Evolutionary conservation across 2,888 invertebrate species (phyloP).

Genomic region (Eupsilia transversa): DNA sequence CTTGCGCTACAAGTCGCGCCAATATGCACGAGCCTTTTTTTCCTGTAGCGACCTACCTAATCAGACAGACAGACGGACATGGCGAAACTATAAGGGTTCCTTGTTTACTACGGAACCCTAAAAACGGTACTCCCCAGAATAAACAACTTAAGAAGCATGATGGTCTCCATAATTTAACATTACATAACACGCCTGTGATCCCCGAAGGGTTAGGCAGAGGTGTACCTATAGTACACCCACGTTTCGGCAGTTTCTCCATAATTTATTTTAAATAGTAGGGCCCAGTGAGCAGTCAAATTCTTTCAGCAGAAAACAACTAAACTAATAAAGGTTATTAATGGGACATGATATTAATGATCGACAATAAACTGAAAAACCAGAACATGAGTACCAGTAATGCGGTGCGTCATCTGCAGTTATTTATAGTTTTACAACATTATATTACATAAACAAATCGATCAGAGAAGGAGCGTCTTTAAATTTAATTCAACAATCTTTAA

Average conservation of each 20-base stretch:
- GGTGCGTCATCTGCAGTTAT: conserved; percentile 41
- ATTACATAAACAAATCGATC: conserved; percentile 39
- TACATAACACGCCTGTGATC: neutral
- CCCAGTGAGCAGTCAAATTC: neutral
- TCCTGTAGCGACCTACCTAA: too few relatives aligned
- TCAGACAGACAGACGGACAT: too few relatives aligned
- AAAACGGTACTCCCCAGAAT: neutral
- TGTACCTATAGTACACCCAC: neutral
- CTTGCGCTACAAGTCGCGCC: too few relatives aligned
- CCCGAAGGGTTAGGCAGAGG: neutral
- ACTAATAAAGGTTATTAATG: conserved; percentile 5
- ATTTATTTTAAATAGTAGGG: neutral
- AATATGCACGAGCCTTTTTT: too few relatives aligned
- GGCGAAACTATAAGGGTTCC: too few relatives aligned
- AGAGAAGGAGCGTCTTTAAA: neutral
- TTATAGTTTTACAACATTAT: conserved; percentile 30
- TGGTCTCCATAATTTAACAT: too few relatives aligned
- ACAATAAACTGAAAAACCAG: conserved; percentile 5
- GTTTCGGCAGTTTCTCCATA: neutral
- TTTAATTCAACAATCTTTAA: neutral
- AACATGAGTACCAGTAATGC: neutral
- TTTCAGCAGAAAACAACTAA: neutral
- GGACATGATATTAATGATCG: neutral
- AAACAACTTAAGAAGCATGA: neutral
- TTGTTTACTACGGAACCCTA: too few relatives aligned